phyloP scores from a whole-genome alignment of 2,797 vertebrate genomes.

The Holocentrus rufus region DNA sequence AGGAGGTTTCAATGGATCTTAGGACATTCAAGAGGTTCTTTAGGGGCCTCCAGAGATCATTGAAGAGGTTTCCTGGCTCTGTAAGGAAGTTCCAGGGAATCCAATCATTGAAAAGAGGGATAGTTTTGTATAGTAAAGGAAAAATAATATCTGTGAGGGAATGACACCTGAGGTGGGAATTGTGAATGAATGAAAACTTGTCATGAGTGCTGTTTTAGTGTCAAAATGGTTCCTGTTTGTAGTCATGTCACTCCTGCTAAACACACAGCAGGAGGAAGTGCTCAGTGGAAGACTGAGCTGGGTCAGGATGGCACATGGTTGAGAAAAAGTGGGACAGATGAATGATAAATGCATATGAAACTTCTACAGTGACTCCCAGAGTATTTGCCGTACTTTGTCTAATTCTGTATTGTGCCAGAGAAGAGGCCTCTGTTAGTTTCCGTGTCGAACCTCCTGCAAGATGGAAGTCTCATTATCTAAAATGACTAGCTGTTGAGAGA shows the following conservation, averaged over 20 bases:
- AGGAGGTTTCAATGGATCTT: too few relatives aligned
- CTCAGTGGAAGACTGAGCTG: constrained; percentile 43
- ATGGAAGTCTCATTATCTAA: constrained; percentile 61
- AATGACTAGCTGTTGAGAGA: constrained; percentile 71
- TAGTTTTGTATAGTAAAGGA: too few relatives aligned
- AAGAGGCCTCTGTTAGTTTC: constrained; percentile 39
- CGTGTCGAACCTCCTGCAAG: constrained; percentile 42
- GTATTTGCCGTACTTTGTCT: constrained; percentile 10
- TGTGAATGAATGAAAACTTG: too few relatives aligned
- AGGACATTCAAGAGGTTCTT: too few relatives aligned
- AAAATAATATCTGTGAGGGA: too few relatives aligned
- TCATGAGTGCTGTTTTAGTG: too few relatives aligned
- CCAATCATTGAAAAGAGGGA: too few relatives aligned
- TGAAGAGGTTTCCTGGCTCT: too few relatives aligned
- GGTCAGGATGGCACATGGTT: constrained; percentile 22
- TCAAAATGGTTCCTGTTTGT: too few relatives aligned
- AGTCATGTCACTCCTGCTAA: too few relatives aligned
- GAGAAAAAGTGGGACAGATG: constrained; percentile 21
- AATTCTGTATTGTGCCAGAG: constrained; percentile 6
- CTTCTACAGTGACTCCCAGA: neutral
- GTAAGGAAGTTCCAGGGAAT: too few relatives aligned
- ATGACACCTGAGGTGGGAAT: too few relatives aligned
- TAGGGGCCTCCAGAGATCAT: neutral
- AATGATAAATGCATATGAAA: constrained; percentile 1
- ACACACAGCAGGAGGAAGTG: constrained; percentile 23